Conservation (phyloP, 2,113 vertebrate species). For the Promerops cafer region DNA sequence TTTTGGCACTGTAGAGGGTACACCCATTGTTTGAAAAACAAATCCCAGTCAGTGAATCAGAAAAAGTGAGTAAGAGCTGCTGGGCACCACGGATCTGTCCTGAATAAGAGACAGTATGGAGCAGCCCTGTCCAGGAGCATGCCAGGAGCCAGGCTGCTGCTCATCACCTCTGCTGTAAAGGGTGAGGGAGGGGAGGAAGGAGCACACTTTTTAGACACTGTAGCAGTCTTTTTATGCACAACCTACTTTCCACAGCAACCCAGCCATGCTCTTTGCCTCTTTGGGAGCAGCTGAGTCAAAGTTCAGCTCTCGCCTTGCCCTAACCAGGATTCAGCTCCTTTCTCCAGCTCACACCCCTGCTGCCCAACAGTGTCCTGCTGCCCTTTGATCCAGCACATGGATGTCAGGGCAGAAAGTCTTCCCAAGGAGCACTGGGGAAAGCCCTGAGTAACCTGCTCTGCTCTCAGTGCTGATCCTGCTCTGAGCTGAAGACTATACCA, state of each 20-base stretch:
- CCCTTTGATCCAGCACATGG: neutral
- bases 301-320: neutral
- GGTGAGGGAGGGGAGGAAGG: neutral
- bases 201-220: no score
- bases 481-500: neutral
- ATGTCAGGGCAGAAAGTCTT: neutral
- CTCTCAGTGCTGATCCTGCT: neutral
- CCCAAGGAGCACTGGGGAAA: neutral
- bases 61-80: neutral
- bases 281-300: neutral
- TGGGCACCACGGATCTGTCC: neutral
- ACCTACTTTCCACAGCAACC: neutral
- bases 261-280: neutral
- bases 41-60: neutral
- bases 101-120: neutral
- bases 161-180: neutral
- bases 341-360: neutral
- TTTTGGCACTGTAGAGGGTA: neutral
- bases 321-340: neutral
- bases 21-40: neutral
- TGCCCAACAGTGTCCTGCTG: neutral
- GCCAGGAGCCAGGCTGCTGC: neutral
- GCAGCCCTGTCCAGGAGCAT: neutral
- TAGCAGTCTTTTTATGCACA: neutral
- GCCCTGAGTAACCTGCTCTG: neutral